Percentiles rank a stretch among this genome's conserved stretches.
phyloP scores from a whole-genome alignment of 2,113 vertebrate species.

The Lutjanus erythropterus region DNA sequence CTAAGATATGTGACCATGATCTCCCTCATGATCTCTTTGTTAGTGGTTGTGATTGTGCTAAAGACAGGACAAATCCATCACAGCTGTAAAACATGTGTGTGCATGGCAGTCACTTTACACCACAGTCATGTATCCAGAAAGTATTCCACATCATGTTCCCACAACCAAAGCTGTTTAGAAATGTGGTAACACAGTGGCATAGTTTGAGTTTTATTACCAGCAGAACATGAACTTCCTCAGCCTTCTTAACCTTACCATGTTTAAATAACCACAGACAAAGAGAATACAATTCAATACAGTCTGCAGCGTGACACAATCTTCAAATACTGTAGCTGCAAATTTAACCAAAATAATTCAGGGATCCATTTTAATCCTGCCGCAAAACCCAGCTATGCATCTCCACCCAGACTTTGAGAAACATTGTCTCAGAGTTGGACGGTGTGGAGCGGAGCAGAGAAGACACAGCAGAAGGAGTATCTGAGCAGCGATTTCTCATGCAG shows the following conservation, averaged over 20 bases:
- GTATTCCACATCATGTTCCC: conserved; percentile 12
- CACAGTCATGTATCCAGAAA: conserved; percentile 15
- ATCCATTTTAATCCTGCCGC: conserved; percentile 37
- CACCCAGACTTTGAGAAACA: conserved; percentile 43
- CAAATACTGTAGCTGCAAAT: conserved; percentile 1
- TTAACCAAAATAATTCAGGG: conserved; percentile 33
- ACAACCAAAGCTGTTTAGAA: conserved; percentile 40
- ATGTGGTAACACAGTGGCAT: conserved; percentile 7
- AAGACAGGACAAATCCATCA: conserved; percentile 5
- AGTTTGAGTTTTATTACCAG: conserved; percentile 22
- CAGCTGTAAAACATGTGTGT: conserved; percentile 39
- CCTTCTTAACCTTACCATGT: background rate
- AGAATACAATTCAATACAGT: background rate
- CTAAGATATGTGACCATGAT: background rate
- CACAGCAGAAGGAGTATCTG: conserved; percentile 18
- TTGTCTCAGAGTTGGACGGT: conserved; percentile 12
- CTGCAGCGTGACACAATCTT: background rate
- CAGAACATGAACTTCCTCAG: conserved; percentile 7
- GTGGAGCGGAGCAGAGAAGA: conserved; percentile 22
- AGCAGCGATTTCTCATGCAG: conserved; percentile 57
- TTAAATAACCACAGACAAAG: conserved; percentile 12
- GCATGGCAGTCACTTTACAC: conserved; percentile 12
- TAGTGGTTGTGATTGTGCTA: conserved; percentile 28
- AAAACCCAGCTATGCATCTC: conserved; percentile 48
- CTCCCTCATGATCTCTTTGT: conserved; percentile 19